A percentile compares a stretch with the other conserved stretches of the same genome.
Evolutionary conservation across 92 coral and sea anemone genomes (phyloP).

Genomic region (Siderastrea siderea): DNA sequence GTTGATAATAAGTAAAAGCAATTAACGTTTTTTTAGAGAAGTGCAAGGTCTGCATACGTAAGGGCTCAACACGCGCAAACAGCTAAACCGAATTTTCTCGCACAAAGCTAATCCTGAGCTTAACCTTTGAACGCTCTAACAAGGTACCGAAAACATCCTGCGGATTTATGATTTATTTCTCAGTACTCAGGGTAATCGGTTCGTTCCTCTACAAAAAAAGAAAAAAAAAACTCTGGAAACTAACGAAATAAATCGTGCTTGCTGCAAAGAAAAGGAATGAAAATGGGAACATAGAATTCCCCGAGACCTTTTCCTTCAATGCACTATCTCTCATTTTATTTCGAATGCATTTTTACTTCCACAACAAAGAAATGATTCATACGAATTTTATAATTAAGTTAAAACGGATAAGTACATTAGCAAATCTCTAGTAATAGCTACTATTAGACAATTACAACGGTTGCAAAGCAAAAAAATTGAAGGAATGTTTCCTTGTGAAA

Average conservation of each 20-base stretch:
- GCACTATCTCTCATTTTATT: not conserved
- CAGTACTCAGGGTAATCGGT: not conserved
- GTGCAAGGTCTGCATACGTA: not conserved
- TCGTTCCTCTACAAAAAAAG: not conserved
- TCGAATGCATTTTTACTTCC: not conserved
- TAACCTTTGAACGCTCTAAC: conserved; percentile 46
- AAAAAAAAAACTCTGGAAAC: not conserved
- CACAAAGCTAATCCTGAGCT: conserved; percentile 9
- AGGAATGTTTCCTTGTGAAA: not conserved
- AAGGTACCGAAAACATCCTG: conserved; percentile 45
- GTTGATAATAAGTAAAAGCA: conserved; percentile 26
- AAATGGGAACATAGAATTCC: too few relatives aligned
- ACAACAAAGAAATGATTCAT: not conserved
- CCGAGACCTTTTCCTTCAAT: too few relatives aligned
- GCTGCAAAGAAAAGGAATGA: not conserved
- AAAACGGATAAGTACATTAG: not conserved
- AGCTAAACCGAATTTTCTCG: conserved; percentile 2
- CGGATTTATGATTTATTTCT: conserved; percentile 20
- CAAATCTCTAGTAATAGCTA: not conserved
- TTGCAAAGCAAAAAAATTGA: too few relatives aligned
- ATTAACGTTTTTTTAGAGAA: not conserved
- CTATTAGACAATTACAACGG: not conserved
- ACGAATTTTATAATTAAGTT: not conserved
- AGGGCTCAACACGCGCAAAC: not conserved
- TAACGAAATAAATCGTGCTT: not conserved